Evolutionary conservation across 2,888 invertebrate genomes (phyloP).

Genomic region (Tinea pellionella): DNA sequence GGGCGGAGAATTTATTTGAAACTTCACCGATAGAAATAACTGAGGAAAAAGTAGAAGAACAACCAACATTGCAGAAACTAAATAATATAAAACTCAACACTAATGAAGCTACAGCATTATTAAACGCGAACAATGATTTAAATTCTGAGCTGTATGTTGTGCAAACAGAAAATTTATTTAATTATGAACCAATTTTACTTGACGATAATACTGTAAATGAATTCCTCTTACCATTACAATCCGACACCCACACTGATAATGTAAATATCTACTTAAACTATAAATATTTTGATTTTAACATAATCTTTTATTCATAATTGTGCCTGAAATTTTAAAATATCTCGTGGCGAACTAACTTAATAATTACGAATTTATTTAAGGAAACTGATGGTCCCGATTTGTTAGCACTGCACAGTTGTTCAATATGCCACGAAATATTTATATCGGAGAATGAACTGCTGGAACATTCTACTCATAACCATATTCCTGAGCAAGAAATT

Average conservation of each 20-base stretch:
- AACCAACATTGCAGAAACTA: neutral
- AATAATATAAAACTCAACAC: neutral
- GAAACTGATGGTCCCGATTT: slow-evolving; percentile 39
- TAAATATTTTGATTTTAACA: neutral
- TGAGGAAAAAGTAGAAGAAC: neutral
- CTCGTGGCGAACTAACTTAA: too few relatives aligned
- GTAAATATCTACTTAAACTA: neutral
- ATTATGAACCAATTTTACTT: slow-evolving; percentile 46
- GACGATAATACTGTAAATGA: slow-evolving; percentile 59
- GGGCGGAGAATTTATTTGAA: slow-evolving; percentile 24
- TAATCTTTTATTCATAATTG: neutral
- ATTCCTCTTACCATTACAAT: slow-evolving; percentile 46
- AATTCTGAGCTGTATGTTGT: slow-evolving; percentile 36
- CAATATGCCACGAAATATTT: slow-evolving; percentile 57
- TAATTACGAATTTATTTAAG: slow-evolving; percentile 25
- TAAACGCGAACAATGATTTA: neutral
- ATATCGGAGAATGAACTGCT: slow-evolving; percentile 52
- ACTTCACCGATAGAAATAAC: neutral
- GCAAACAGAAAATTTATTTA: slow-evolving; percentile 41
- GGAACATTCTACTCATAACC: slow-evolving; percentile 41
- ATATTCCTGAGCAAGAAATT: neutral
- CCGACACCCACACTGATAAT: neutral
- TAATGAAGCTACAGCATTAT: neutral
- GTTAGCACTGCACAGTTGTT: slow-evolving; percentile 51
- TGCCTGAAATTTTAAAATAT: neutral